Percentiles rank a stretch among this genome's conserved stretches.
These are phyloP conservation scores for Phylloscopus collybita DNA, from an alignment of 2,797 vertebrate species.

Conservation along the genomic window DNA sequence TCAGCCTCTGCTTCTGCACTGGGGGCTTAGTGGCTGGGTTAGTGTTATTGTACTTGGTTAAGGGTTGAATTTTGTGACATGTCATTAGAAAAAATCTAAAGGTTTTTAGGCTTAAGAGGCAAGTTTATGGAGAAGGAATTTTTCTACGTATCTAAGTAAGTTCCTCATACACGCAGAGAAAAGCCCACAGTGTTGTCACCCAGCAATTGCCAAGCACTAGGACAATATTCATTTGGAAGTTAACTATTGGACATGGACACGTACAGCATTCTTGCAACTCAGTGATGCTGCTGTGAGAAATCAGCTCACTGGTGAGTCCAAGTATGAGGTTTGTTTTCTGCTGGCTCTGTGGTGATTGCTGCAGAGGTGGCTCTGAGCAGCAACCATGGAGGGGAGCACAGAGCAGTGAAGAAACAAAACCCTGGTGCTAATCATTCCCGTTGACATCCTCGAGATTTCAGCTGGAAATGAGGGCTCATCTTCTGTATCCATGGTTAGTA, in stretches of 20 bases:
- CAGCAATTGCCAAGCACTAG: not conserved
- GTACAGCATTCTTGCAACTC: not conserved
- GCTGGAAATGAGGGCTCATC: not conserved
- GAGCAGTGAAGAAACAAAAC: not conserved
- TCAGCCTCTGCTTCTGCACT: not conserved
- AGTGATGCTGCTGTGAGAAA: not conserved
- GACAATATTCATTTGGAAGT: not conserved
- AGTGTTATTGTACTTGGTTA: not conserved
- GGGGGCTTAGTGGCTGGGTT: not conserved
- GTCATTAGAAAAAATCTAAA: not conserved
- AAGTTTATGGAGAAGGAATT: not conserved
- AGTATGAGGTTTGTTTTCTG: not conserved
- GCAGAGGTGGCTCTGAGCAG: not conserved
- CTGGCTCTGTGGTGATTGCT: not conserved
- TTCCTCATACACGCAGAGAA: accelerated
- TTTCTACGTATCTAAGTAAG: not conserved
- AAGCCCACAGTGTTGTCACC: not conserved
- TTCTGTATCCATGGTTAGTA: not conserved
- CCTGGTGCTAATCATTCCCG: not conserved
- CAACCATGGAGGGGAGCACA: accelerated
- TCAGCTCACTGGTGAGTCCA: not conserved
- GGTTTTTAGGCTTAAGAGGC: not conserved
- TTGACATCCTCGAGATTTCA: not conserved
- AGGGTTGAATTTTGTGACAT: not conserved
- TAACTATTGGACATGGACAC: not conserved